Base-by-base conservation (phyloP, 1,140 invertebrate species). In the Cyrtorhinus lividipennis region DNA sequence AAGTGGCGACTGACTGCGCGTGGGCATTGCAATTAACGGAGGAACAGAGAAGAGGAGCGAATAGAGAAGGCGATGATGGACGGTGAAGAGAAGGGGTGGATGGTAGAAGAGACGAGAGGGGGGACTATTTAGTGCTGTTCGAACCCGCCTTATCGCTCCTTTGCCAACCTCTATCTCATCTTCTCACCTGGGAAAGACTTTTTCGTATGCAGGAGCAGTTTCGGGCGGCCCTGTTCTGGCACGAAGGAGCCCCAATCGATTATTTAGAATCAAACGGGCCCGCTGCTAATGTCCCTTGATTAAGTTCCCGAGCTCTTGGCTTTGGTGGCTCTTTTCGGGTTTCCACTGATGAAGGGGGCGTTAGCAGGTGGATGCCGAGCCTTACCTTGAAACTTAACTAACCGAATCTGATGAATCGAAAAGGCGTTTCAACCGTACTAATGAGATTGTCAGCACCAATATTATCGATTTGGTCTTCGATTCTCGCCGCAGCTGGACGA, bases 21-120 rank as follows among this genome's bases (percentile, higher is more conserved):
- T 57, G 56, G 56, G 56, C 56, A 24, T 23, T 57, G 56, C 56
- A 57, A 57, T 57, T 57, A 57, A 23, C 56, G 30, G 30, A 38
- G 5, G 30, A 15, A 38, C 30, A 38, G 30, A 38, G 30, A 38
- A 15, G 30, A 15, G 30, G 5, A 38, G 5, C 5, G 30, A 15
- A 38, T 5, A 38, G 30, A 38, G 30, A 38, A 15, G 30, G 30
- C 30, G 30, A 38, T 38, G 15, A 15, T 38, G n/a, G n/a, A n/a
- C n/a, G n/a, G n/a, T n/a, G n/a, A n/a, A n/a, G n/a, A n/a, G n/a
- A n/a, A n/a, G n/a, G n/a, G n/a, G n/a, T n/a, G n/a, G n/a, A n/a
- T n/a, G n/a, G n/a, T n/a, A n/a, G n/a, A n/a, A n/a, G n/a, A n/a
- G n/a, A n/a, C n/a, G n/a, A n/a, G n/a, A n/a, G n/a, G n/a, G n/a